These are phyloP conservation scores for Cenopis cana DNA, from an alignment of 2,888 invertebrate genomes.

Conservation along the genomic window DNA sequence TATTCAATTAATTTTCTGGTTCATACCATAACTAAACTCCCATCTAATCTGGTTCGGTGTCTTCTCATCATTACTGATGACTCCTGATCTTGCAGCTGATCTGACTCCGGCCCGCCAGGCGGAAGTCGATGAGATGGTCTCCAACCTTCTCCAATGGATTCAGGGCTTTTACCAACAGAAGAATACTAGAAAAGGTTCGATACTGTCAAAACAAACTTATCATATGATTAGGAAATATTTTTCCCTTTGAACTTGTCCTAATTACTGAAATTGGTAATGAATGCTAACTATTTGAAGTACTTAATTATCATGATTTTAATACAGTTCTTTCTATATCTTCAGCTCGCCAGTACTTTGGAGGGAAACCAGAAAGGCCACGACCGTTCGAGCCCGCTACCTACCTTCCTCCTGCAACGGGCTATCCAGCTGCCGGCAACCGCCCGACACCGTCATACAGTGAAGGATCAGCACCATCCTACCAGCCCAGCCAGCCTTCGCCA, in stretches of 20 bases:
- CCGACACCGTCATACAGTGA: constrained; percentile 76
- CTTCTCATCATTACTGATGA: constrained; percentile 56
- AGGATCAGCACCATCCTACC: constrained; percentile 64
- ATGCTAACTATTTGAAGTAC: not conserved
- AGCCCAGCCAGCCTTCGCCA: constrained; percentile 55
- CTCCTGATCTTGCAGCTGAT: constrained; percentile 76
- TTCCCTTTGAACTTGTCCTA: not conserved
- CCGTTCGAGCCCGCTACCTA: constrained; percentile 86
- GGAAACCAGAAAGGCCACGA: constrained; percentile 88
- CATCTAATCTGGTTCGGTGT: constrained; percentile 16
- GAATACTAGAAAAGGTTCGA: constrained; percentile 79
- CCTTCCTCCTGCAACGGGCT: constrained; percentile 71
- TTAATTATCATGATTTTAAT: constrained; percentile 18
- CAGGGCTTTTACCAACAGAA: constrained; percentile 88
- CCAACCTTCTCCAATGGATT: constrained; percentile 90
- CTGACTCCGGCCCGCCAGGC: constrained; percentile 76
- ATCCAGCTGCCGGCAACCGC: constrained; percentile 71
- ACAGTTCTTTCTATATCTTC: constrained; percentile 53
- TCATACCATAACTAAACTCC: constrained; percentile 30
- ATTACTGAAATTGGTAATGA: not conserved
- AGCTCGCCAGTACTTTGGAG: constrained; percentile 89
- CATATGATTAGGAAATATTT: constrained; percentile 23
- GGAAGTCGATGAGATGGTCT: constrained; percentile 89
- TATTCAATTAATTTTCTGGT: constrained; percentile 17
- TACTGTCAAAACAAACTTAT: constrained; percentile 29